Evolutionary conservation across 2,797 vertebrate genomes (phyloP).

Genomic region (Gambelia wislizenii): DNA sequence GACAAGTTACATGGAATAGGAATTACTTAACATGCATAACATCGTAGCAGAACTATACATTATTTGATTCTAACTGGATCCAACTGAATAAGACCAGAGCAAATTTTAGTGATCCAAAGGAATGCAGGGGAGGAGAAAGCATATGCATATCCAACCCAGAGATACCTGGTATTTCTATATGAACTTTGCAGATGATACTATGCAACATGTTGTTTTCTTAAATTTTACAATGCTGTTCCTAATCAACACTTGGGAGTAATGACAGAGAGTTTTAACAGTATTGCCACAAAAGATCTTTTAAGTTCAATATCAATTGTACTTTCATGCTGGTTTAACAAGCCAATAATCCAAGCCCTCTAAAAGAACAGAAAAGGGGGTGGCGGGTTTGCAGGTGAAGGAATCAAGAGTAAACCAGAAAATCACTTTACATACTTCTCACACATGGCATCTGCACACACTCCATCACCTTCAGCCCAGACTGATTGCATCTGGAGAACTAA

Average conservation of each 20-base stretch:
- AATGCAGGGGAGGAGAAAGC: not conserved
- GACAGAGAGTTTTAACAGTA: conserved; percentile 40
- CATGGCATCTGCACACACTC: not conserved
- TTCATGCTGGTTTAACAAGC: conserved; percentile 60
- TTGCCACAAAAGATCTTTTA: conserved; percentile 63
- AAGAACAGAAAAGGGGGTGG: conserved; percentile 40
- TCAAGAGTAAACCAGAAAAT: not conserved
- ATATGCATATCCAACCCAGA: no score
- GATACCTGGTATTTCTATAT: not conserved
- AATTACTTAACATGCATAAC: not conserved
- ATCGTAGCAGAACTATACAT: not conserved
- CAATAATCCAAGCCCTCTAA: conserved; percentile 50
- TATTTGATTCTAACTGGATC: not conserved
- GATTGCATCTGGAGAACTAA: not conserved
- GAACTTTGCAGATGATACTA: not conserved
- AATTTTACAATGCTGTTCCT: not conserved
- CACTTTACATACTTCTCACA: not conserved
- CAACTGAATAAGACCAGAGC: not conserved
- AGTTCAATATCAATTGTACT: conserved; percentile 55
- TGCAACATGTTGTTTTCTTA: not conserved
- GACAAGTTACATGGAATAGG: not conserved
- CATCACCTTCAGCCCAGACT: not conserved
- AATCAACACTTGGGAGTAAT: conserved; percentile 6
- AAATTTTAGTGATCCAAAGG: not conserved
- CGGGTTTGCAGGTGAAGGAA: conserved; percentile 41